These are phyloP conservation scores for Drosophila limbata DNA, from an alignment of 2,888 invertebrate species.

Conservation along the genomic window DNA sequence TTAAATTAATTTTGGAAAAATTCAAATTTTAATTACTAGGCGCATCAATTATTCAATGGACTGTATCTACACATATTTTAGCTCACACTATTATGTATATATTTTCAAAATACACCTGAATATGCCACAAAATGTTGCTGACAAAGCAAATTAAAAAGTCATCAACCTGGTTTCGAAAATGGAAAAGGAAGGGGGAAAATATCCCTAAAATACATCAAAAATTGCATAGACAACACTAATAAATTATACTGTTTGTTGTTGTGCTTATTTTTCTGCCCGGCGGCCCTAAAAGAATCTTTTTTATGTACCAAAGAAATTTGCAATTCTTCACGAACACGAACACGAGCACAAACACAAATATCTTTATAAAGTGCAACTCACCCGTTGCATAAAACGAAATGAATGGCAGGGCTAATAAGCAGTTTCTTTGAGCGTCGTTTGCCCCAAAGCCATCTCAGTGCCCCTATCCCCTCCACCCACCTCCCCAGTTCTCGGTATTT, in stretches of 20 bases:
- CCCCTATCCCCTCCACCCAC: neutral
- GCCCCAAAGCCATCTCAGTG: conserved; percentile 32
- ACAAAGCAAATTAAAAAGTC: conserved; percentile 49
- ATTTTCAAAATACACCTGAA: conserved; percentile 19
- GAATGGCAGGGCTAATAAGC: conserved; percentile 68
- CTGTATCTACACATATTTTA: neutral
- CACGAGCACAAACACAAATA: conserved; percentile 28
- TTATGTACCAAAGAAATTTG: conserved; percentile 36
- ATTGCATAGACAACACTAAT: conserved; percentile 45
- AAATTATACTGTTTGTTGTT: conserved; percentile 41
- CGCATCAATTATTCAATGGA: neutral
- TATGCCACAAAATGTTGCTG: conserved; percentile 28
- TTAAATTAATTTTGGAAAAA: neutral
- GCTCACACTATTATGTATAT: neutral
- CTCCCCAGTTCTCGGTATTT: conserved; percentile 26
- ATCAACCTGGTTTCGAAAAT: conserved; percentile 7
- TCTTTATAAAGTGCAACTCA: conserved; percentile 35
- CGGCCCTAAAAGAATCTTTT: conserved; percentile 13
- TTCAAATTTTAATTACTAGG: neutral
- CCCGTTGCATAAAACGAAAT: conserved; percentile 23
- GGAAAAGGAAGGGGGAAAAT: neutral
- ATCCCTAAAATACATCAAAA: conserved; percentile 14
- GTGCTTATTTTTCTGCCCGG: conserved; percentile 5
- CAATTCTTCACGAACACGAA: conserved; percentile 26
- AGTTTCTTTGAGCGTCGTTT: conserved; percentile 47